Percentiles rank a stretch among this genome's conserved stretches.
phyloP scores from a whole-genome alignment of 2,888 invertebrate genomes.

The Baronia brevicornis region DNA sequence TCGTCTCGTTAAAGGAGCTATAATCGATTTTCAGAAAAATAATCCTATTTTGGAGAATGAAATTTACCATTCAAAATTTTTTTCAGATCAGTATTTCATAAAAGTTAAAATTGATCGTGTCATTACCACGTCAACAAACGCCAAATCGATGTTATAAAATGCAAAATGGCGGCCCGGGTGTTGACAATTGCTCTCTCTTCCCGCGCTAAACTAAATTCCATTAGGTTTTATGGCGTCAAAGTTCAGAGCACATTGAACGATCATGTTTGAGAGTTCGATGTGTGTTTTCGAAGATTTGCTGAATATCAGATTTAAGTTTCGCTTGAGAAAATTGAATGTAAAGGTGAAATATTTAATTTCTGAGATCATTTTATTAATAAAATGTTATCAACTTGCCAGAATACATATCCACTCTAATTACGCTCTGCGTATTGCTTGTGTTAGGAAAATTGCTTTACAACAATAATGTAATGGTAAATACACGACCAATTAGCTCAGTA shows the following conservation, averaged over 20 bases:
- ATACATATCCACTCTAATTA: too few relatives aligned
- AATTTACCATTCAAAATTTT: neutral
- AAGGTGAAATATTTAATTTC: too few relatives aligned
- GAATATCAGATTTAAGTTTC: too few relatives aligned
- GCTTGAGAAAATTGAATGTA: too few relatives aligned
- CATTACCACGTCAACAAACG: constrained; percentile 53
- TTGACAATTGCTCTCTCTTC: constrained; percentile 56
- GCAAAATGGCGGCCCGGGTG: constrained; percentile 60
- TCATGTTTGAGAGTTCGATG: constrained; percentile 8
- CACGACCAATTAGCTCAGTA: too few relatives aligned
- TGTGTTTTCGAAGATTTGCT: neutral
- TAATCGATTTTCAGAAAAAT: neutral
- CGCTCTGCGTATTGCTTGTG: too few relatives aligned
- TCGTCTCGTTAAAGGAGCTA: too few relatives aligned
- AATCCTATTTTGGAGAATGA: neutral
- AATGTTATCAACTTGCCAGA: too few relatives aligned
- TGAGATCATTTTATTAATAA: too few relatives aligned
- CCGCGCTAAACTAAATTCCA: constrained; percentile 60
- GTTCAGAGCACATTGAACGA: constrained; percentile 43
- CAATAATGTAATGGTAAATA: too few relatives aligned
- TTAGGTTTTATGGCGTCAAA: constrained; percentile 62
- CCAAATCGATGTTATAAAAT: constrained; percentile 48
- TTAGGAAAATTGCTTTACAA: too few relatives aligned
- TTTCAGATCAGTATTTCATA: too few relatives aligned
- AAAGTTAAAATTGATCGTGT: constrained; percentile 48